Percentiles rank a stretch among this genome's conserved stretches.
Conservation (phyloP, 2,113 vertebrate species). For the Nycticryphes semicollaris region DNA sequence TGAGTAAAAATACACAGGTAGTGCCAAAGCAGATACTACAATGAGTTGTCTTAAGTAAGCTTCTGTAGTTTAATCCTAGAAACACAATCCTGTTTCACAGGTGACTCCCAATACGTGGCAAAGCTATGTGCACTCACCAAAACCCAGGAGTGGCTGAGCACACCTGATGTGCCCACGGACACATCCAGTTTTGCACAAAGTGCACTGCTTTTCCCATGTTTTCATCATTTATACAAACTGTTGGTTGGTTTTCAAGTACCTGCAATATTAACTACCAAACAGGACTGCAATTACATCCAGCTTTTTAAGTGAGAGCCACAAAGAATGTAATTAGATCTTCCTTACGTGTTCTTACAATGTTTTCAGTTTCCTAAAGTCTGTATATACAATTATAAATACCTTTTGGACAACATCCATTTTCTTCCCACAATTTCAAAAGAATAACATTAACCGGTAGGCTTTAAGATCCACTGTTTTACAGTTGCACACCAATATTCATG, state of each 20-base stretch:
- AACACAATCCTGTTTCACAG: background rate
- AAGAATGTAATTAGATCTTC: background rate
- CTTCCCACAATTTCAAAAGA: background rate
- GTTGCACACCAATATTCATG: background rate
- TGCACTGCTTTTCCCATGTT: background rate
- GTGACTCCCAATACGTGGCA: rapidly evolving
- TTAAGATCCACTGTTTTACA: background rate
- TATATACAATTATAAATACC: background rate
- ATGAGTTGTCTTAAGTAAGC: background rate
- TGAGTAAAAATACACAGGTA: background rate
- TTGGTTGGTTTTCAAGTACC: background rate
- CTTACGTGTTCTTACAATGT: rapidly evolving
- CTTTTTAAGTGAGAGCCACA: background rate
- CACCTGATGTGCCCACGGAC: no score
- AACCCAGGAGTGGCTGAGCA: background rate
- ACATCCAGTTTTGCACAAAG: background rate
- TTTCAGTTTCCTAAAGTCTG: background rate
- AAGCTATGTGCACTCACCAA: background rate
- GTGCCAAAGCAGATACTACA: background rate
- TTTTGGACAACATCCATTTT: background rate
- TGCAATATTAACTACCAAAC: background rate
- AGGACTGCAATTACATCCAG: background rate
- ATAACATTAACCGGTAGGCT: background rate
- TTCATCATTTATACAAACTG: background rate
- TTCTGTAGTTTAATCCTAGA: background rate